A percentile compares a stretch with the other conserved stretches of the same genome.
Evolutionary conservation across 1,140 invertebrate species (phyloP).

Genomic region (Lethocerus indicus): DNA sequence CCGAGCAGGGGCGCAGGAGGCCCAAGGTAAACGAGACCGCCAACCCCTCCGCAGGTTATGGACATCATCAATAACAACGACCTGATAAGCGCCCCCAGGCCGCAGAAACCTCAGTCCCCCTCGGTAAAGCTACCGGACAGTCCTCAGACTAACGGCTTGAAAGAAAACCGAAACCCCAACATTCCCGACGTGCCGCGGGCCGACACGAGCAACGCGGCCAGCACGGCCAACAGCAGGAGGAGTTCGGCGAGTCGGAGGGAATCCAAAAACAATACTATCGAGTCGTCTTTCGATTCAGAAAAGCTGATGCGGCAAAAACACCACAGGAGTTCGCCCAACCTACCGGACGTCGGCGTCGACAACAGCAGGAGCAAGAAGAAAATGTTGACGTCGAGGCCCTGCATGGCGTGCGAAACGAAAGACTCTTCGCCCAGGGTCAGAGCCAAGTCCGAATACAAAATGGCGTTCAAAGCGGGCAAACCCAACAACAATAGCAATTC

Average conservation of each 20-base stretch:
- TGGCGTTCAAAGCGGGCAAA: constrained; percentile 48
- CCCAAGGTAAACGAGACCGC: constrained; percentile 11
- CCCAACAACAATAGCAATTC: constrained; percentile 25
- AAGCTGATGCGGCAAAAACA: constrained; percentile 23
- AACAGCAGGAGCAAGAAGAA: constrained; percentile 13
- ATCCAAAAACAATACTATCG: constrained; percentile 6
- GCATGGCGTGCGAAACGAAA: constrained; percentile 34
- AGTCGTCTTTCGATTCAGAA: constrained; percentile 13
- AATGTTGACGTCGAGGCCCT: constrained; percentile 21
- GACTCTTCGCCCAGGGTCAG: constrained; percentile 15
- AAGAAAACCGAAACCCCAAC: constrained; percentile 11
- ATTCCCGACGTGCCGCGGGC: too few species aligned
- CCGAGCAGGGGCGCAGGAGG: neutral
- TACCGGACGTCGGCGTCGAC: constrained; percentile 21
- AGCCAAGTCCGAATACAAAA: constrained; percentile 40
- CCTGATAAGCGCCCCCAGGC: too few species aligned
- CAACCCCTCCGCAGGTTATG: constrained; percentile 21
- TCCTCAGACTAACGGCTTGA: constrained; percentile 3
- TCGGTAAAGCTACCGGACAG: too few species aligned
- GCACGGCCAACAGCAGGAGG: too few species aligned
- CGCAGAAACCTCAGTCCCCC: too few species aligned
- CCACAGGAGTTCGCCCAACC: constrained; percentile 40
- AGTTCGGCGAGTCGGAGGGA: too few species aligned
- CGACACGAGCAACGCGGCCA: too few species aligned
- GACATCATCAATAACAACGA: constrained; percentile 17